Evolutionary conservation across 1,140 invertebrate genomes (phyloP).

Genomic region (Aleiodes sp.): DNA sequence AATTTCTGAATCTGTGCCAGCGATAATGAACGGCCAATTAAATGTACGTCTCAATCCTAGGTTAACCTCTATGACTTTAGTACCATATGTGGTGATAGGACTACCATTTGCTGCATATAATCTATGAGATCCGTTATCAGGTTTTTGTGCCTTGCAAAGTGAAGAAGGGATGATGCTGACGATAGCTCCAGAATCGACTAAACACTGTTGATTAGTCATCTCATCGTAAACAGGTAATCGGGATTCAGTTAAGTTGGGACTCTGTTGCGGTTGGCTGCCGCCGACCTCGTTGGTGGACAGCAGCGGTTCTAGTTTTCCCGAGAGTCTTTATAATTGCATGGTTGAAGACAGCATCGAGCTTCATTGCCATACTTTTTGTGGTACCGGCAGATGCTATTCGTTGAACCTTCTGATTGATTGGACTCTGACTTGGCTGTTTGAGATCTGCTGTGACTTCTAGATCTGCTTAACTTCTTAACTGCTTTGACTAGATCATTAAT

Average conservation of each 20-base stretch:
- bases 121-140: too few relatives aligned
- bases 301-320: too few relatives aligned
- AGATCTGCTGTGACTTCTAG: neutral
- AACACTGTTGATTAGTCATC: too few relatives aligned
- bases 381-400: constrained; percentile 33
- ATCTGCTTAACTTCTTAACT: neutral
- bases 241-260: neutral
- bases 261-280: neutral
- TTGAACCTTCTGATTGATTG: neutral
- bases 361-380: constrained; percentile 27
- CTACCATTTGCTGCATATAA: constrained; percentile 29
- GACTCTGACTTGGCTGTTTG: too few relatives aligned
- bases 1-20: constrained; percentile 34
- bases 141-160: neutral
- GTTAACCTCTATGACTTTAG: neutral
- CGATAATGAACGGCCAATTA: constrained; percentile 51
- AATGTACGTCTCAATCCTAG: constrained; percentile 31
- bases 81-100: constrained; percentile 23
- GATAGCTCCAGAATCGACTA: neutral
- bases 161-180: neutral
- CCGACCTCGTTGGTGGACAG: too few relatives aligned
- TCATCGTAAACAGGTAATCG: too few relatives aligned
- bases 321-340: constrained; percentile 5
- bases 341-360: constrained; percentile 38
- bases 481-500: neutral